phyloP scores from a whole-genome alignment of 2,113 vertebrate species.

The Columba livia region DNA sequence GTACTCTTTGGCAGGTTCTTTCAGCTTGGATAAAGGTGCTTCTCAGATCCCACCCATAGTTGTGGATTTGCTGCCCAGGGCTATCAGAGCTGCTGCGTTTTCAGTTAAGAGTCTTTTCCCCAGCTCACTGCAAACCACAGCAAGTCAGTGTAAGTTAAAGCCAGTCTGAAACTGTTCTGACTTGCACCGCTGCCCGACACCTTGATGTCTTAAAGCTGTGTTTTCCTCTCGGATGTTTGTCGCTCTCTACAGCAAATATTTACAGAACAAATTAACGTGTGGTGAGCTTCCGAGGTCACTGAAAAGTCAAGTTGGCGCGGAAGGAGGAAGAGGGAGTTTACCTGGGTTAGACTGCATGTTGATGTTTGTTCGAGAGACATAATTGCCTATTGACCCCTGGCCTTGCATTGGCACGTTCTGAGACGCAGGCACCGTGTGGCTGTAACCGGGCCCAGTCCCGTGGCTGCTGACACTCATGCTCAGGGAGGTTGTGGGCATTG shows the following conservation, averaged over 20 bases:
- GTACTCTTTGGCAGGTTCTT: neutral
- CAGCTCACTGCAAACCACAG: neutral
- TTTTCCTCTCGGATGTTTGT: neutral
- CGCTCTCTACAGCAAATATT: neutral
- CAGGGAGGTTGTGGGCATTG: conserved; percentile 86
- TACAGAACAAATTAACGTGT: neutral
- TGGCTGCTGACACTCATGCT: conserved; percentile 86
- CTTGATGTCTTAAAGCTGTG: neutral
- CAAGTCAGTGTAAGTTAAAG: neutral
- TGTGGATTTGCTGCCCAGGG: neutral
- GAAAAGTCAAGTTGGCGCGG: neutral
- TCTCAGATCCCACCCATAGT: neutral
- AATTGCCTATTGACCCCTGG: conserved; percentile 85
- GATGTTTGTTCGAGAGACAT: conserved; percentile 90
- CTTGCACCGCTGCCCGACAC: neutral
- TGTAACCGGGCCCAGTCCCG: conserved; percentile 84
- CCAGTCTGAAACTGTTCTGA: neutral
- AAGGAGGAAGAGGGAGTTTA: conserved; percentile 59
- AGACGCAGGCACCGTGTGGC: conserved; percentile 83
- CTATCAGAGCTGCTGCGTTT: neutral
- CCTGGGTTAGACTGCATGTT: conserved; percentile 93
- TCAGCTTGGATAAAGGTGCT: neutral
- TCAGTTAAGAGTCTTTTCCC: neutral
- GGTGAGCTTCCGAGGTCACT: conserved; percentile 8
- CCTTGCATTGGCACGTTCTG: conserved; percentile 89